A percentile compares a stretch with the other conserved stretches of the same genome.
Conservation (phyloP, 1,140 invertebrate genomes). For the Thaumatotibia leucotreta region DNA sequence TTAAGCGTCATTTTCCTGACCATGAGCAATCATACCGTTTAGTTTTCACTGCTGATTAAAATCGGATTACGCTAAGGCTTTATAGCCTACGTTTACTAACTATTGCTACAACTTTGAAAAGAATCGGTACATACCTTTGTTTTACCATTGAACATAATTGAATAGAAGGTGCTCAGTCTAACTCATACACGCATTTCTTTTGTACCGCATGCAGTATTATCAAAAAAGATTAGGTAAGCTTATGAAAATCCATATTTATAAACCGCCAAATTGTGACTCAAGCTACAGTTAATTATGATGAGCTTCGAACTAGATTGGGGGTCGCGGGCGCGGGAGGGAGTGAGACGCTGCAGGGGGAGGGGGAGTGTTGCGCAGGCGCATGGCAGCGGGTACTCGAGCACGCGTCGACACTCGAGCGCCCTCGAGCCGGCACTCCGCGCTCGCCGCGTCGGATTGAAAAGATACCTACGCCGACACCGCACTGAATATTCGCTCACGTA, state of each 20-base stretch:
- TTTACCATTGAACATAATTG: no score
- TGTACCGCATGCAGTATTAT: no score
- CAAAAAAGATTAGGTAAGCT: neutral
- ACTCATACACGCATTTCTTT: no score
- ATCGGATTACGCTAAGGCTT: no score
- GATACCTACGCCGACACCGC: slow-evolving; percentile 71
- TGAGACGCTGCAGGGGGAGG: slow-evolving; percentile 17
- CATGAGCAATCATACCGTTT: no score
- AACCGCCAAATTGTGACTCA: slow-evolving; percentile 60
- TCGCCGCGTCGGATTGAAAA: slow-evolving; percentile 72
- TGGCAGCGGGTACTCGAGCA: slow-evolving; percentile 60
- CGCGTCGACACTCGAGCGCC: slow-evolving; percentile 63
- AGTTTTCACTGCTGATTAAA: no score
- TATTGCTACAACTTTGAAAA: no score
- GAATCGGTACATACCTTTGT: no score
- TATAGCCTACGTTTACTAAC: no score
- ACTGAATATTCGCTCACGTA: slow-evolving; percentile 74
- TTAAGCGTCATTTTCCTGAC: no score
- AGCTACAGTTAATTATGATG: slow-evolving; percentile 69
- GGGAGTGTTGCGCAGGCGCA: slow-evolving; percentile 60
- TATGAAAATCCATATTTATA: neutral
- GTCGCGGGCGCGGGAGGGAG: slow-evolving; percentile 16
- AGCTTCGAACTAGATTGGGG: slow-evolving; percentile 42
- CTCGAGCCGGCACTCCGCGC: slow-evolving; percentile 60
- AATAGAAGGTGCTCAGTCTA: no score